phyloP scores from a whole-genome alignment of 2,797 vertebrate species.

The Lutjanus argentimaculatus region DNA sequence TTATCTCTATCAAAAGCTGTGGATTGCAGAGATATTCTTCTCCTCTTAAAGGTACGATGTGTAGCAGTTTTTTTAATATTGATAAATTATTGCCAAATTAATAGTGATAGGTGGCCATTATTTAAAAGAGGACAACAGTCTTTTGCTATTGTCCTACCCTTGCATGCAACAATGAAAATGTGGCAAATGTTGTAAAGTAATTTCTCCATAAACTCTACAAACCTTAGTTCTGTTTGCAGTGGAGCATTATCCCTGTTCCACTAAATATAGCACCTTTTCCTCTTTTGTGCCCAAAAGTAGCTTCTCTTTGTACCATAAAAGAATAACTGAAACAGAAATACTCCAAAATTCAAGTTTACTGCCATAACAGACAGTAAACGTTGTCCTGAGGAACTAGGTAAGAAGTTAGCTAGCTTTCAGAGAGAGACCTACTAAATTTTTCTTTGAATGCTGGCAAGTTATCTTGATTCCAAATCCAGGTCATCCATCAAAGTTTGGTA shows the following conservation, averaged over 20 bases:
- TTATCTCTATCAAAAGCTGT: conserved; percentile 43
- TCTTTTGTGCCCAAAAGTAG: neutral
- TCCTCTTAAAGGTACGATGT: conserved; percentile 27
- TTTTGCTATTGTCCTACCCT: neutral
- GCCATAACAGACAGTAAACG: no score
- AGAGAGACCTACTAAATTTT: no score
- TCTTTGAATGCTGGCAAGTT: neutral
- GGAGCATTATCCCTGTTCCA: neutral
- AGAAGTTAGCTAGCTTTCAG: no score
- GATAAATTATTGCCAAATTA: conserved; percentile 21
- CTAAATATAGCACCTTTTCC: neutral
- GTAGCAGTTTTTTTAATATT: conserved; percentile 2
- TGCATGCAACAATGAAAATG: neutral
- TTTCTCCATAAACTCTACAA: neutral
- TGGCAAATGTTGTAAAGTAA: neutral
- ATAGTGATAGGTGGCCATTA: neutral
- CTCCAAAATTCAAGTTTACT: no score
- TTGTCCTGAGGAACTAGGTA: no score
- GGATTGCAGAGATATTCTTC: conserved; percentile 19
- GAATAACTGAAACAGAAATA: no score
- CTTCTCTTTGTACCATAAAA: no score
- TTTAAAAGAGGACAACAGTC: neutral
- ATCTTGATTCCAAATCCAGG: no score
- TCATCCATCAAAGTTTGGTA: neutral
- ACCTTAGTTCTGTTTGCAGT: neutral